Percentiles rank a stretch among this genome's conserved stretches.
These are phyloP conservation scores for Sebastes fasciatus DNA, from an alignment of 2,113 vertebrate genomes.

Conservation along the genomic window DNA sequence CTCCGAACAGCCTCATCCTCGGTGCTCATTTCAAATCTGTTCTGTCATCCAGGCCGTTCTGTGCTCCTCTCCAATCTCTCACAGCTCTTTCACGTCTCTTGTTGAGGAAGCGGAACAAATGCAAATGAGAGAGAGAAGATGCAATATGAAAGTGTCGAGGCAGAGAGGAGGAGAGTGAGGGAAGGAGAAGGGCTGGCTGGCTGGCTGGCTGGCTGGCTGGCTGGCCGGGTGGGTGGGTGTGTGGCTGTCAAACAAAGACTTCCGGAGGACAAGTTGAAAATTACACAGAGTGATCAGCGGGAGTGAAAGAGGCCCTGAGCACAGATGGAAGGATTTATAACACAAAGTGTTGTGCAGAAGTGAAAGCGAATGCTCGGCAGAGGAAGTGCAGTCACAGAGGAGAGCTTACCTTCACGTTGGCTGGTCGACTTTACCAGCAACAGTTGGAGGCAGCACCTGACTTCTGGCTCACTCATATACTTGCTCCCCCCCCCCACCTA, in stretches of 20 bases:
- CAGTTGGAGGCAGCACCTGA: slow-evolving; percentile 72
- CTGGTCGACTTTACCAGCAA: slow-evolving; percentile 45
- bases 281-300: slow-evolving; percentile 45
- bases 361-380: slow-evolving; percentile 59
- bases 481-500: slow-evolving; percentile 62
- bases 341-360: slow-evolving; percentile 55
- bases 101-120: slow-evolving; percentile 77
- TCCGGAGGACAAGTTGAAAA: slow-evolving; percentile 73
- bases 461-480: slow-evolving; percentile 67
- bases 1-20: slow-evolving; percentile 35
- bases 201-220: slow-evolving; percentile 53
- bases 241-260: slow-evolving; percentile 76
- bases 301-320: slow-evolving; percentile 18
- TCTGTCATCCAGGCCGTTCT: slow-evolving; percentile 6
- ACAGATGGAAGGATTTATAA: slow-evolving; percentile 19
- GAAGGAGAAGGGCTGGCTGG: slow-evolving; percentile 66
- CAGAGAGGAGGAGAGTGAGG: slow-evolving; percentile 75
- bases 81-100: slow-evolving; percentile 62
- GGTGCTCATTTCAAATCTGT: not conserved
- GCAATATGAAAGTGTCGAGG: slow-evolving; percentile 68
- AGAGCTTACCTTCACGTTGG: slow-evolving; percentile 68
- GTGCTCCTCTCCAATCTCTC: slow-evolving; percentile 7
- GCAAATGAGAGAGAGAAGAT: slow-evolving; percentile 78
- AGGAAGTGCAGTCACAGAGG: slow-evolving; percentile 70
- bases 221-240: slow-evolving; percentile 48